Evolutionary conservation across 2,113 vertebrate species (phyloP), one percentile per base, ranked within the genome.

Genomic region (Ramphastos sulfuratus): DNA sequence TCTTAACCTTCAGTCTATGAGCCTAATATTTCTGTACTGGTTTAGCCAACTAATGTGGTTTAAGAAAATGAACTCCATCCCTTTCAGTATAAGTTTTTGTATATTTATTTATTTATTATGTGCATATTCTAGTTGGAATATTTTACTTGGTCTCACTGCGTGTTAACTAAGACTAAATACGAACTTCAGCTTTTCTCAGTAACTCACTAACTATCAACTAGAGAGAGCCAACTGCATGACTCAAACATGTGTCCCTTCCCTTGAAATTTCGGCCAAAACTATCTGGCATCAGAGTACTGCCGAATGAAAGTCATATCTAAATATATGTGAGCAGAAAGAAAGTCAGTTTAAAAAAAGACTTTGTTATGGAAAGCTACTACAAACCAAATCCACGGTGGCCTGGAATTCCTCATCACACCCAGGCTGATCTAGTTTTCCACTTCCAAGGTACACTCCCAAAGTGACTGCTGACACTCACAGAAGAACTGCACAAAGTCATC

Each of bases 351-450:
- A 94, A 94, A 94, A 93, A 96, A 95, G 92, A 86, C 86, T 96
- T 95, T 96, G 94, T 95, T 96, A 88, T 89, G 89, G 89, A 93
- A 97, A 96, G 93, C 92, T 96, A 96, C 92, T 96, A 91, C 91
- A 94, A 95, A 96, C 93, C 84, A 81, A 94, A 94, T 85, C 89
- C 84, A 83, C 59, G 58, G 90, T 88, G 92, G 85, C 95, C 91
- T 95, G 87, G 91, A 93, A 82, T 94, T 93, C 82, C 85, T 89
- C 82, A 44, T 92, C 84, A 77, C 82, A 90, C 69, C 85, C 93
- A 82, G 85, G 67, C 73, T 91, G 61, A 71, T 75, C 71, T 83
- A 37, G 89, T 84, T 93, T 90, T 95, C 89, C 93, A 83, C 77
- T 92, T 82, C 89, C 81, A 96, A 88, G 91, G 91, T 96, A 65